Percentiles rank a stretch among this genome's conserved stretches.
Evolutionary conservation across 2,113 vertebrate species (phyloP).

Genomic region (Chamaea fasciata): DNA sequence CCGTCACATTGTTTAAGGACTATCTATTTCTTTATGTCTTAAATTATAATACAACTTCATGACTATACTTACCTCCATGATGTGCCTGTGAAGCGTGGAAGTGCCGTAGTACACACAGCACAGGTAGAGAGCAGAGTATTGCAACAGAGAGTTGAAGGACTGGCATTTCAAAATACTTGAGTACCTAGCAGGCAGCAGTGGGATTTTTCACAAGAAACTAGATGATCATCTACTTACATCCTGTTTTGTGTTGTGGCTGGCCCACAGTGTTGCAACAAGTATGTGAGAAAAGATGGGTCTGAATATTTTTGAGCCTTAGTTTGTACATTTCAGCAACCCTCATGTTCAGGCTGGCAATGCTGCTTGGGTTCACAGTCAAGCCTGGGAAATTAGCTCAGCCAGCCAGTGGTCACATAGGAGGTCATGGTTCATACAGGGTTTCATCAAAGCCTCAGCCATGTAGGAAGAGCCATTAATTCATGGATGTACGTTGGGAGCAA

Average conservation of each 20-base stretch:
- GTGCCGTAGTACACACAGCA: neutral
- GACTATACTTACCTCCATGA: neutral
- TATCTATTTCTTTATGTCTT: neutral
- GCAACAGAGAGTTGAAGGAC: neutral
- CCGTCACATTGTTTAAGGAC: neutral
- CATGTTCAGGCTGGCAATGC: neutral
- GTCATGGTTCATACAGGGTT: neutral
- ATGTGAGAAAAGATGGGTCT: neutral
- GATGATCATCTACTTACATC: neutral
- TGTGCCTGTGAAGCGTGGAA: neutral
- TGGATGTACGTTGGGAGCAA: neutral
- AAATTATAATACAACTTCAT: neutral
- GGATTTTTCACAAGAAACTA: neutral
- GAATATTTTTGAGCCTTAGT: neutral
- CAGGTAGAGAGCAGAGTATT: neutral
- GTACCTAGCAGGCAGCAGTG: neutral
- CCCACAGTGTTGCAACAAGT: neutral
- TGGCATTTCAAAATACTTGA: neutral
- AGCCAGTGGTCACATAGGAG: neutral
- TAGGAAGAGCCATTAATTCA: neutral
- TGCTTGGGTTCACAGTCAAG: neutral
- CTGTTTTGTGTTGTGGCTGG: accelerated
- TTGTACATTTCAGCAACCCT: neutral
- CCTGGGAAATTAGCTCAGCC: neutral
- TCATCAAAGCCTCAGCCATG: neutral